These are phyloP conservation scores for Rhagonycha fulva DNA, from an alignment of 2,888 invertebrate species.

Conservation along the genomic window DNA sequence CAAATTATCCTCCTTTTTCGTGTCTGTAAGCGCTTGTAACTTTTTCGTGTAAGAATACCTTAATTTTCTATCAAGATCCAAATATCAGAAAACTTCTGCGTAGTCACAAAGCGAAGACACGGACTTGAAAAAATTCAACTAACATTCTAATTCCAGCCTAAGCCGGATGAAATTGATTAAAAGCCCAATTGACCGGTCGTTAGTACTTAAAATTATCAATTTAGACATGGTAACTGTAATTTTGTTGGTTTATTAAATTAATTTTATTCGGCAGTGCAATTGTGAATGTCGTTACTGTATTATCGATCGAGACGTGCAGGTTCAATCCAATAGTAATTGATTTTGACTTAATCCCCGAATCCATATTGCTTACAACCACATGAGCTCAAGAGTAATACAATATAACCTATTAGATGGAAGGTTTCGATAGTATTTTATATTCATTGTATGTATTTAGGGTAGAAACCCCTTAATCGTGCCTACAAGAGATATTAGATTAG, in stretches of 20 bases:
- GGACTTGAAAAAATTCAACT: neutral
- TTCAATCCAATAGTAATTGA: neutral
- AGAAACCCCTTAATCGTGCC: conserved; percentile 6
- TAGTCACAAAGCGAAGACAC: neutral
- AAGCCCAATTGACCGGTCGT: neutral
- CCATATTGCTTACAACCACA: neutral
- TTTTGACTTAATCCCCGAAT: neutral
- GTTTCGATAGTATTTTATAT: conserved; percentile 12
- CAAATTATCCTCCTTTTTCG: neutral
- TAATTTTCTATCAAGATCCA: neutral
- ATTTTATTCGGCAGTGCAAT: neutral
- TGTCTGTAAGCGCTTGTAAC: neutral
- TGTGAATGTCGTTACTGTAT: neutral
- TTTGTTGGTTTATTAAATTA: neutral
- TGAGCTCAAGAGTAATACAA: conserved; percentile 2
- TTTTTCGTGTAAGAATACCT: neutral
- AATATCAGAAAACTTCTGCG: neutral
- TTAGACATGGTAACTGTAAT: neutral
- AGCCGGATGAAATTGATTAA: neutral
- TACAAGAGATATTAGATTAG: conserved; percentile 12
- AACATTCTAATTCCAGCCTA: neutral
- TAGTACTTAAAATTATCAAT: neutral
- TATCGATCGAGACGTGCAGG: neutral
- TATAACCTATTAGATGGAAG: conserved; percentile 8
- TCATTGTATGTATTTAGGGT: conserved; percentile 7